These are phyloP conservation scores for Drosophila maculinotata DNA, from an alignment of 2,888 invertebrate species.

Conservation along the genomic window DNA sequence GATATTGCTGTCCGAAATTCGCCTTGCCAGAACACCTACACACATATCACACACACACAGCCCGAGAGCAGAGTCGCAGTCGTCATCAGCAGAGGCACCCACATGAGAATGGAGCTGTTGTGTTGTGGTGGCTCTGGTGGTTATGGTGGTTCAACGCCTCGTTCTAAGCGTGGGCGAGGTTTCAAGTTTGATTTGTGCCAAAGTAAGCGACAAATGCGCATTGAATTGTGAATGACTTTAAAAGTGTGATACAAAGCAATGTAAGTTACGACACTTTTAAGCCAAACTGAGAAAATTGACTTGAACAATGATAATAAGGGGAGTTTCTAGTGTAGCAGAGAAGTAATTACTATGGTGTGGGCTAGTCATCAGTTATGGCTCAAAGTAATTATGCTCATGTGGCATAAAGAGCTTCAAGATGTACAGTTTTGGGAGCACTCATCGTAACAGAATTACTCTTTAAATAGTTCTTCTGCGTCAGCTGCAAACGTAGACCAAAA, in stretches of 20 bases:
- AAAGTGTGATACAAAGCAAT: slow-evolving; percentile 36
- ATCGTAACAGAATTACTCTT: slow-evolving; percentile 15
- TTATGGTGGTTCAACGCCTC: slow-evolving; percentile 71
- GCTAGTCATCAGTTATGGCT: slow-evolving; percentile 22
- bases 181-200: slow-evolving; percentile 76
- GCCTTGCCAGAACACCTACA: slow-evolving; percentile 66
- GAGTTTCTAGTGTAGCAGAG: slow-evolving; percentile 4
- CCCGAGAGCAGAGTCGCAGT: slow-evolving; percentile 18
- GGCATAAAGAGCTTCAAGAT: slow-evolving; percentile 1
- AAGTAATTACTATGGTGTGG: slow-evolving; percentile 43
- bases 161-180: slow-evolving; percentile 72
- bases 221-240: slow-evolving; percentile 68
- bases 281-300: slow-evolving; percentile 4
- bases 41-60: slow-evolving; percentile 19
- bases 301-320: neutral
- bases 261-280: slow-evolving; percentile 31
- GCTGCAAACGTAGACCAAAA: too few species aligned
- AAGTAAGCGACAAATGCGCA: slow-evolving; percentile 64
- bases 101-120: slow-evolving; percentile 38
- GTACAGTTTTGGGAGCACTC: slow-evolving; percentile 12
- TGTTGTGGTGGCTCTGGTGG: slow-evolving; percentile 25
- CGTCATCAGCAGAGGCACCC: slow-evolving; percentile 45
- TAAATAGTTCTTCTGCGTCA: neutral
- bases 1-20: slow-evolving; percentile 72
- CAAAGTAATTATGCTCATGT: slow-evolving; percentile 12